phyloP scores from a whole-genome alignment of 2,888 invertebrate genomes.

The Pristionchus arcanus region DNA sequence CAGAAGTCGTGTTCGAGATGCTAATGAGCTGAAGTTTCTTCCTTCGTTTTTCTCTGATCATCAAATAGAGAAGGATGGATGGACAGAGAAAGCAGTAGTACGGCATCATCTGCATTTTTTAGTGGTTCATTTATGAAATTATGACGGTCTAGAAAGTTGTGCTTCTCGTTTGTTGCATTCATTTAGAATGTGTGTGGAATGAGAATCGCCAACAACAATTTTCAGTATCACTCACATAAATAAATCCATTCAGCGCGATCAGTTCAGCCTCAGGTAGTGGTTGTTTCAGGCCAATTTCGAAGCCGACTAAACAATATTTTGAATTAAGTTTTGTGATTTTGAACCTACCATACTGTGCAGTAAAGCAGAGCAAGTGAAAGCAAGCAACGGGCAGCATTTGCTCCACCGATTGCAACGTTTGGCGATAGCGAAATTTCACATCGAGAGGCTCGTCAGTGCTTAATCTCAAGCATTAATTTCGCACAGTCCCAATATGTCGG shows the following conservation, averaged over 20 bases:
- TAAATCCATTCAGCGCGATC: not conserved
- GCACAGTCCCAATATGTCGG: too few species aligned
- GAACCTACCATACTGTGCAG: not conserved
- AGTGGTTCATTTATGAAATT: too few species aligned
- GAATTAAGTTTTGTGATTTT: not conserved
- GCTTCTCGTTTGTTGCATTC: too few species aligned
- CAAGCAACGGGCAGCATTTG: slow-evolving; percentile 21
- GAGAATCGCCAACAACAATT: too few species aligned
- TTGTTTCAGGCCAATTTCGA: not conserved
- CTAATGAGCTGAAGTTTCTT: not conserved
- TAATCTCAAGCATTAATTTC: too few species aligned
- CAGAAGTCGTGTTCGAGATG: not conserved
- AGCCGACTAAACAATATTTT: not conserved
- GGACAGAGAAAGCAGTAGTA: slow-evolving; percentile 39
- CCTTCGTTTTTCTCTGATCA: not conserved
- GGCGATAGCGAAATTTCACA: slow-evolving; percentile 38
- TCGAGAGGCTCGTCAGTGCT: not conserved
- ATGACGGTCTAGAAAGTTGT: too few species aligned
- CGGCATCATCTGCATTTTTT: not conserved
- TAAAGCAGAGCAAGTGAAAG: not conserved
- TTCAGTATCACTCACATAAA: not conserved
- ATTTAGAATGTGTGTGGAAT: too few species aligned
- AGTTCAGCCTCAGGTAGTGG: not conserved
- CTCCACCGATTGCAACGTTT: not conserved
- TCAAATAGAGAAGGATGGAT: not conserved